Conservation (phyloP, 37 sponge, comb jelly and placozoan species). For the Crambe crambe region DNA sequence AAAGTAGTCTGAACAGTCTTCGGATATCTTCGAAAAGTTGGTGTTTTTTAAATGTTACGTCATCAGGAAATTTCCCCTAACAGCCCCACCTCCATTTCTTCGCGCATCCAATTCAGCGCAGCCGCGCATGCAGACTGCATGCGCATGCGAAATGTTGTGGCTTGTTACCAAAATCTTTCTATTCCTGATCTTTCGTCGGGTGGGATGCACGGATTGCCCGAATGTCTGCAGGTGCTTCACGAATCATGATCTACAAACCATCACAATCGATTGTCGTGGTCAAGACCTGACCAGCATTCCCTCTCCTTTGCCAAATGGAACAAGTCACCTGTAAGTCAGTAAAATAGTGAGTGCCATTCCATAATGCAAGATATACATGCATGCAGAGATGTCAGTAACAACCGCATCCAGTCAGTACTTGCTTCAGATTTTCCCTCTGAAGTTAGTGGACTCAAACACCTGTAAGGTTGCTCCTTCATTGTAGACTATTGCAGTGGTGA, state of each 20-base stretch:
- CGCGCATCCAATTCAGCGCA: too few species aligned
- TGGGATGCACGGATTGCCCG: not conserved
- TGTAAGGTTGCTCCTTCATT: slow-evolving; percentile 33
- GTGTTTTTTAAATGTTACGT: too few species aligned
- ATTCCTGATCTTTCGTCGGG: not conserved
- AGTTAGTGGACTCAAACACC: slow-evolving; percentile 9
- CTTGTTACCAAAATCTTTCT: not conserved
- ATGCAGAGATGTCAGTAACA: slow-evolving; percentile 46
- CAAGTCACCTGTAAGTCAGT: slow-evolving; percentile 40
- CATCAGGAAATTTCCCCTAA: too few species aligned
- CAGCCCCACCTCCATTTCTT: too few species aligned
- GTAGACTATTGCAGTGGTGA: not conserved
- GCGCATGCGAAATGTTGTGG: too few species aligned
- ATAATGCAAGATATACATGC: not conserved
- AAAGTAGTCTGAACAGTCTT: too few species aligned
- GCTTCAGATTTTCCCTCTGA: slow-evolving; percentile 16
- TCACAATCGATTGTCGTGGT: slow-evolving; percentile 28
- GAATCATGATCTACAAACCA: slow-evolving; percentile 11
- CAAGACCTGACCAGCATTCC: slow-evolving; percentile 30
- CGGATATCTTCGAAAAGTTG: too few species aligned
- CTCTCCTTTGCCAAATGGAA: slow-evolving; percentile 10
- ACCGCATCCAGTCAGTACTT: slow-evolving; percentile 20
- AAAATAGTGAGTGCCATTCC: not conserved
- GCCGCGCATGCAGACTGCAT: too few species aligned
- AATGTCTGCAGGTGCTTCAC: slow-evolving; percentile 3